Evolutionary conservation across 2,797 vertebrate genomes (phyloP).

Genomic region (Gallinago stenura): DNA sequence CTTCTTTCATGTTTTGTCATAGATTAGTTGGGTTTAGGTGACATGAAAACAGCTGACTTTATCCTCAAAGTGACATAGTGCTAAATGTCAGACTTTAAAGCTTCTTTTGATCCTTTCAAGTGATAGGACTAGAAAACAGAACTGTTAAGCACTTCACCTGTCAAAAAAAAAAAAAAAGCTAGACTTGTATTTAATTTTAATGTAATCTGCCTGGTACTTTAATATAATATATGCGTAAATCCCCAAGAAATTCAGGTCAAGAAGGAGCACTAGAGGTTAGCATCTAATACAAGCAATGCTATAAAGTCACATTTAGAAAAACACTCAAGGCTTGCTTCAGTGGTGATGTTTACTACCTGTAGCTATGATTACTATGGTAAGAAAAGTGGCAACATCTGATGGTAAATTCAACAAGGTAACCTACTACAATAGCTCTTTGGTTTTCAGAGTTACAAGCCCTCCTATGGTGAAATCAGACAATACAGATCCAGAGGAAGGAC

Average conservation of each 20-base stretch:
- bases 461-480: not conserved
- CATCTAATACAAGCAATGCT: not conserved
- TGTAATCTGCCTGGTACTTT: constrained; percentile 8
- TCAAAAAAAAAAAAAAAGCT: not conserved
- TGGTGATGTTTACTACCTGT: not conserved
- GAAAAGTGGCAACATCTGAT: not conserved
- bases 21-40: not conserved
- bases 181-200: constrained; percentile 34
- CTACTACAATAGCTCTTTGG: not conserved
- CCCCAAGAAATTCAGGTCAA: constrained; percentile 17
- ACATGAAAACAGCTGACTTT: not conserved
- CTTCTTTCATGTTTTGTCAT: not conserved
- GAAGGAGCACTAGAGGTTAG: not conserved
- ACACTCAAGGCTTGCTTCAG: not conserved
- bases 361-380: not conserved
- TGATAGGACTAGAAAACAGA: not conserved
- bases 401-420: not conserved
- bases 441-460: not conserved
- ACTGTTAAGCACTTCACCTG: constrained; percentile 44
- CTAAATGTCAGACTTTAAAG: constrained; percentile 15
- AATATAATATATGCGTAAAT: constrained; percentile 34
- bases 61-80: not conserved
- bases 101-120: not conserved
- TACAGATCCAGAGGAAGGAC: not conserved
- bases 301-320: not conserved